phyloP scores from a whole-genome alignment of 1,140 invertebrate species.

The Ceratitis capitata region DNA sequence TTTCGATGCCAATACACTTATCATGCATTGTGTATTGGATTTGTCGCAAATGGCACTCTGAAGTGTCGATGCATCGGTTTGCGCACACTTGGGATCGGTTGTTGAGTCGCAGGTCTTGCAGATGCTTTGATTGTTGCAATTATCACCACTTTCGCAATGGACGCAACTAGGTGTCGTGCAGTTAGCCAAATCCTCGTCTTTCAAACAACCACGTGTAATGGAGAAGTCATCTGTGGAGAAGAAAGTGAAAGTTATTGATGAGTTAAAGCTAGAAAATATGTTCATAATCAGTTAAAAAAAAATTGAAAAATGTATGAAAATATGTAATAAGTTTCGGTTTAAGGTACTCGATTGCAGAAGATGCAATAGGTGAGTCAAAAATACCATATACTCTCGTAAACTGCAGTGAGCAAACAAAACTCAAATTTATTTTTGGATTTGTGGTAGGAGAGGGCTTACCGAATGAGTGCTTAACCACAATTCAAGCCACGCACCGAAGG shows the following conservation, averaged over 20 bases:
- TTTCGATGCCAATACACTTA: background rate
- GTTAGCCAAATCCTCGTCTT: background rate
- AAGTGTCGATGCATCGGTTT: background rate
- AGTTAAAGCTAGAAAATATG: too few species aligned
- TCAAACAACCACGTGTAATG: background rate
- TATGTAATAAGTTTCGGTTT: too few species aligned
- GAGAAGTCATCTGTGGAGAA: background rate
- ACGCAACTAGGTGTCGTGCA: constrained; percentile 38
- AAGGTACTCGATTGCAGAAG: too few species aligned
- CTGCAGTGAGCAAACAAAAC: too few species aligned
- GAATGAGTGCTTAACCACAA: too few species aligned
- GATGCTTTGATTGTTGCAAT: constrained; percentile 48
- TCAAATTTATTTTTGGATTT: too few species aligned
- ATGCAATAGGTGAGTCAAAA: too few species aligned
- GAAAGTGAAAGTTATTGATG: background rate
- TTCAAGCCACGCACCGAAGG: too few species aligned
- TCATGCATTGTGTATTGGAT: constrained; percentile 35
- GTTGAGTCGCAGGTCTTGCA: constrained; percentile 47
- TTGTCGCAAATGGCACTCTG: constrained; percentile 41
- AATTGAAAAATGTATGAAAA: too few species aligned
- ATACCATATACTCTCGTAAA: too few species aligned
- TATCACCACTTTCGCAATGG: constrained; percentile 15
- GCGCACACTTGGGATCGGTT: constrained; percentile 38
- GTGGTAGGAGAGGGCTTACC: too few species aligned
- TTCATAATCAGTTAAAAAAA: too few species aligned